Evolutionary conservation across 53 echinoderm and acorn worm genomes (phyloP).

Genomic region (Hippasteria phrygiana): DNA sequence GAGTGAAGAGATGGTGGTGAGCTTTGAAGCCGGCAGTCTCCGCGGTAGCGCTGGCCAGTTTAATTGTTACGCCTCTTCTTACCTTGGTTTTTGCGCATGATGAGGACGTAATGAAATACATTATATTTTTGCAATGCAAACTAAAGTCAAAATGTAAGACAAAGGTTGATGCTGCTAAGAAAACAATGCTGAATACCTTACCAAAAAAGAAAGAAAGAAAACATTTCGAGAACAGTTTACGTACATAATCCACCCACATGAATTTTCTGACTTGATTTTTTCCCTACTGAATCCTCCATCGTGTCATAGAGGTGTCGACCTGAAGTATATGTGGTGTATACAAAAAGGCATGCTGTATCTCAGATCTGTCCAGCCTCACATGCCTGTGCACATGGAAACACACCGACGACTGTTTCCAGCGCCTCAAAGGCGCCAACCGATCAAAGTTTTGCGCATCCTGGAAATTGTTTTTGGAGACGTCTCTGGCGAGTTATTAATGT

Average conservation of each 20-base stretch:
- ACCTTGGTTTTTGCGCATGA: slow-evolving; percentile 21
- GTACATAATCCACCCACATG: slow-evolving; percentile 32
- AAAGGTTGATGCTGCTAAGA: slow-evolving; percentile 37
- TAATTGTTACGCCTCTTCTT: slow-evolving; percentile 12
- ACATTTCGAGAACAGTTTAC: not conserved
- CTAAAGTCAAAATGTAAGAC: slow-evolving; percentile 11
- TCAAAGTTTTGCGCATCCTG: not conserved
- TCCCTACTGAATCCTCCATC: too few relatives aligned
- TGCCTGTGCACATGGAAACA: not conserved
- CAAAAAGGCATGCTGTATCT: not conserved
- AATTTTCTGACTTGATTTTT: too few relatives aligned
- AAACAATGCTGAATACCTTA: slow-evolving; percentile 26
- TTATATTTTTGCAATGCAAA: slow-evolving; percentile 64
- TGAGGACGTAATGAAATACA: slow-evolving; percentile 52
- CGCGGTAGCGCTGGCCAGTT: not conserved
- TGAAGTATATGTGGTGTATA: not conserved
- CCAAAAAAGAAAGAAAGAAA: not conserved
- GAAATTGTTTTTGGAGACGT: not conserved
- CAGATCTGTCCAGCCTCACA: too few relatives aligned
- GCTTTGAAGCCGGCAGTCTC: not conserved
- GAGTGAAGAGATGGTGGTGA: not conserved
- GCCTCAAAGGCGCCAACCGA: not conserved
- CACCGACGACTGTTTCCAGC: slow-evolving; percentile 9
- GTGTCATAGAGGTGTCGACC: too few relatives aligned
- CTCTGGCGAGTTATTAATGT: not conserved